Evolutionary conservation across 2,113 vertebrate species (phyloP), one percentile per base, ranked within the genome.

Genomic region (Dolichallabes microphthalmus): DNA sequence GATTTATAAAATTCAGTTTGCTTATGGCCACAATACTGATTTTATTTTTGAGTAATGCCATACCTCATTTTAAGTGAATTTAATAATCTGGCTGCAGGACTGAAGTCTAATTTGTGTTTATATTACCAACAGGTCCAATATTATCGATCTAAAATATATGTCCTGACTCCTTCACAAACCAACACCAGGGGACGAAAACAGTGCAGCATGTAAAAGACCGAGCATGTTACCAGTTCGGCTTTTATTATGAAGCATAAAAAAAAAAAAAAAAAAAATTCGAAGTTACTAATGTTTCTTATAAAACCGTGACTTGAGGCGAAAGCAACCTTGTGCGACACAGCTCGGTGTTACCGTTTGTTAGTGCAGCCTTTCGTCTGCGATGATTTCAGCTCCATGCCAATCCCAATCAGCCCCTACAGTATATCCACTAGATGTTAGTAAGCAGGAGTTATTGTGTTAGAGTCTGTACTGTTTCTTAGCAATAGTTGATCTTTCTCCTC

Each of bases 381-480:
- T 9, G 64, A 69, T 69, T 68, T 83, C 55, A 74, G 82, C 82
- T 83, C 32, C 55, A 74, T 60, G 30, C 69, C 32, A 73, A 45
- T 73, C 14, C 53, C 64, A 58, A 58, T 71, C 30, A 58, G 68
- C 12, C 5, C 50, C 20, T 66, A 45, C 45, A 45, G 45, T 45
- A 63, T 71, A 66, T 83, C 25, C 30, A 30, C 57, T 25, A 74
- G 68, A 69, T 85, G 57, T 85, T 82, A 80, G 22, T 45, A 80
- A 61, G 57, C 83, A 77, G 61, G 45, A 32, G 45, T 57, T 74
- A 68, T 15, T 82, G 27, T 27, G 57, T 53, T 75, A 15, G 77
- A 45, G 73, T 71, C 52, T 19, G 39, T 19, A 27, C 22, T 73
- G 22, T 78, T 77, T 83, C 79, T 19, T 32, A n/a, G 32, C 35